Evolutionary conservation across 2,113 vertebrate species (phyloP).

Genomic region (Talpa occidentalis): DNA sequence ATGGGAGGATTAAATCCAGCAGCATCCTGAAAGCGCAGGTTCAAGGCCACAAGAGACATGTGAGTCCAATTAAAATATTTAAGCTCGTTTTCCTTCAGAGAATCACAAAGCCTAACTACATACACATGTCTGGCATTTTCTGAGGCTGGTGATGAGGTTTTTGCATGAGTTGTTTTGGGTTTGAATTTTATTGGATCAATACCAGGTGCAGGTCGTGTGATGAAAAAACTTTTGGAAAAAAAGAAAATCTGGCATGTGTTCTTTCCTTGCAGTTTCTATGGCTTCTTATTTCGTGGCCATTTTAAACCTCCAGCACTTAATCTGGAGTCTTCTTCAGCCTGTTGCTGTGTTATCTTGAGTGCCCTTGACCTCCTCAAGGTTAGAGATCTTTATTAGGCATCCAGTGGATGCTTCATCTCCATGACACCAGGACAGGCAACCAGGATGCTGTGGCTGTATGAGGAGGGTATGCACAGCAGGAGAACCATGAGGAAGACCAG

Average conservation of each 20-base stretch:
- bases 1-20: conserved; percentile 15
- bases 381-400: neutral
- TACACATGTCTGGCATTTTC: conserved; percentile 54
- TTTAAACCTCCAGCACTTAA: neutral
- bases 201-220: conserved; percentile 3
- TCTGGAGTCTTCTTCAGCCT: neutral
- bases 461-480: neutral
- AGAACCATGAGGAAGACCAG: neutral
- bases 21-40: conserved; percentile 17
- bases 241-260: neutral
- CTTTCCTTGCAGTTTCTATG: neutral
- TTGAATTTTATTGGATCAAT: conserved; percentile 41
- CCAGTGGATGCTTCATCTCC: neutral
- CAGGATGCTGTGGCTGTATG: neutral
- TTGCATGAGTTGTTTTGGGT: neutral
- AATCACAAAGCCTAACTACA: neutral
- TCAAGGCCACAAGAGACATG: neutral
- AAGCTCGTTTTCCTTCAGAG: conserved; percentile 20
- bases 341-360: neutral
- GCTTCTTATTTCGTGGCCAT: neutral
- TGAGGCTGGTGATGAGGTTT: neutral
- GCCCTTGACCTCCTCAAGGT: neutral
- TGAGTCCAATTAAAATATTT: conserved; percentile 49
- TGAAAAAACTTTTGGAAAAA: neutral
- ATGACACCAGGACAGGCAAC: neutral